Percentiles rank a stretch among this genome's conserved stretches.
Conservation (phyloP, 2,888 invertebrate species). For the Beris morrisii region DNA sequence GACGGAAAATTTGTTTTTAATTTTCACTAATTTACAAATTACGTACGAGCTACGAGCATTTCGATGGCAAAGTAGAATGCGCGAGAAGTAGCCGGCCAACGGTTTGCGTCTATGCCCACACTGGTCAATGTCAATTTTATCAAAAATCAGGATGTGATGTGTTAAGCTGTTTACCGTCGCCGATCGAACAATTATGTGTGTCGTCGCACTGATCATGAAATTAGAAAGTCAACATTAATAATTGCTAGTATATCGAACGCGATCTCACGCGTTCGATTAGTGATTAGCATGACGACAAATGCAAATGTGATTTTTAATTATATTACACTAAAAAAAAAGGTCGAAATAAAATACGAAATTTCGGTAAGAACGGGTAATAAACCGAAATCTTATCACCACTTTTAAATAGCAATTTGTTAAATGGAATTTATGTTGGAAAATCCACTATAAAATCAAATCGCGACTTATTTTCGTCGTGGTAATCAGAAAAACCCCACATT, state of each 20-base stretch:
- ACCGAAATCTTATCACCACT: too few species aligned
- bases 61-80: not conserved
- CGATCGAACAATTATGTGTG: slow-evolving; percentile 6
- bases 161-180: slow-evolving; percentile 22
- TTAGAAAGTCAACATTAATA: slow-evolving; percentile 1
- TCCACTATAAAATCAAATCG: not conserved
- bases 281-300: slow-evolving; percentile 2
- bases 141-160: slow-evolving; percentile 36
- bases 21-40: slow-evolving; percentile 32
- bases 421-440: not conserved
- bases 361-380: too few species aligned
- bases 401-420: too few species aligned
- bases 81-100: not conserved
- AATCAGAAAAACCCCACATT: too few species aligned
- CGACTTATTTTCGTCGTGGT: too few species aligned
- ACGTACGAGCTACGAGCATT: slow-evolving; percentile 4
- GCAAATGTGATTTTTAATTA: too few species aligned
- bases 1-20: slow-evolving; percentile 30
- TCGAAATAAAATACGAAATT: too few species aligned
- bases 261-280: slow-evolving; percentile 22
- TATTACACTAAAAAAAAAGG: too few species aligned
- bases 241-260: not conserved
- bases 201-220: not conserved
- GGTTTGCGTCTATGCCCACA: not conserved
- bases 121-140: slow-evolving; percentile 37